Base-by-base conservation (phyloP, 2,113 vertebrate species). In the Epinephelus cyanopodus region DNA sequence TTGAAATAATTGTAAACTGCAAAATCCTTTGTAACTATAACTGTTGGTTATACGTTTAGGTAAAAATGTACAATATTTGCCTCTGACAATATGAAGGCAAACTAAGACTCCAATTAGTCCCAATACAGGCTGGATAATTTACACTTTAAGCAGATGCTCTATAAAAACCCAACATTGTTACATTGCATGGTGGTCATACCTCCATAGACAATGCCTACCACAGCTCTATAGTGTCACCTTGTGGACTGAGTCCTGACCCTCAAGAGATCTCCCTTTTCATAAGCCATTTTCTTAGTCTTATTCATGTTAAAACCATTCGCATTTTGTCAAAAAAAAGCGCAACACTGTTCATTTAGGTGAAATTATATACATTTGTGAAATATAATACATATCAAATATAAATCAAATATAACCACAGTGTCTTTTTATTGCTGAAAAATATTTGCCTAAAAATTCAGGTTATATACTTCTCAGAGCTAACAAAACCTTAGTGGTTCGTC, bases 141-240 rank as follows among this genome's bases (percentile, higher is more conserved):
- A 23, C 15, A 33, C 0, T 48, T 54, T 7, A 12, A 37, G 17
- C 18, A 60, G n/a, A 52, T 57, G 8, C 15, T 65, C 5, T 61
- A 8, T 18, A 25, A 39, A 61, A 75, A 53, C 14, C 9, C 4
- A 39, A 29, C 2, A 29, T 47, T 57, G 19, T 48, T 6, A 19
- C 2, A 25, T 3, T 50, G 39, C 10, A 14, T 42, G 29, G 19
- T 15, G 15, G 2, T 6, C 18, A 39, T 10, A 25, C 11, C 23
- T 2, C 4, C 5, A 54, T 4, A 65, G 25, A 23, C 11, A 10
- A 6, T 45, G 27, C 17, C 10, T 50, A 15, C 4, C 21, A 37
- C 0, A 76, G 82, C 61, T 61, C 80, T 54, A 45, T 37, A 72
- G 63, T 3, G 90, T 3, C 87, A 80, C 66, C 87, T 74, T 53